These are phyloP conservation scores for Tigriopus californicus DNA, from an alignment of 2,888 invertebrate species.

Conservation along the genomic window DNA sequence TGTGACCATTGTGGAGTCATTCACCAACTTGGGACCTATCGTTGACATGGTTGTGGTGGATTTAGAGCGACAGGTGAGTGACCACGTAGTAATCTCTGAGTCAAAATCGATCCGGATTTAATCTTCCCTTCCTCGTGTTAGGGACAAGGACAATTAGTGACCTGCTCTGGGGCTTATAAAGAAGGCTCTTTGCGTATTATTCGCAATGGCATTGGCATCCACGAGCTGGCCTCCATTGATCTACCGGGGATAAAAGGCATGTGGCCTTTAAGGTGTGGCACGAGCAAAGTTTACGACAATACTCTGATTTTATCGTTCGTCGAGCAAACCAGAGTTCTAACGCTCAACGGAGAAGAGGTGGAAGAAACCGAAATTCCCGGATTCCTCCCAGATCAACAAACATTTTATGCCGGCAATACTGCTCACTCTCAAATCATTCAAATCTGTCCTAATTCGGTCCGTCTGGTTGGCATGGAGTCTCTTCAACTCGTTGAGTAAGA, in stretches of 20 bases:
- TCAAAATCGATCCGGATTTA: too few species aligned
- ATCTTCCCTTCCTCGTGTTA: too few species aligned
- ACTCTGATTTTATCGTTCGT: slow-evolving; percentile 85
- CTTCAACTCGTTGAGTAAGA: slow-evolving; percentile 3
- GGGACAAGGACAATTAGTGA: slow-evolving; percentile 92
- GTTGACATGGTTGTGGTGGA: slow-evolving; percentile 96
- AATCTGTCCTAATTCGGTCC: slow-evolving; percentile 23
- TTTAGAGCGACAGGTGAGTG: slow-evolving; percentile 43
- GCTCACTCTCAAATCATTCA: slow-evolving; percentile 57
- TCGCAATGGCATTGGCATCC: slow-evolving; percentile 94
- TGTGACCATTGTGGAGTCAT: slow-evolving; percentile 83
- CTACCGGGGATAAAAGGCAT: slow-evolving; percentile 73
- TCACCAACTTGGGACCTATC: slow-evolving; percentile 91
- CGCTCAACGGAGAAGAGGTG: slow-evolving; percentile 32
- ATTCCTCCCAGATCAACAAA: slow-evolving; percentile 75
- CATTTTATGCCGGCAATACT: slow-evolving; percentile 84
- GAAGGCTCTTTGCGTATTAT: slow-evolving; percentile 94
- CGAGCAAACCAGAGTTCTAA: slow-evolving; percentile 61
- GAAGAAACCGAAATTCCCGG: slow-evolving; percentile 90
- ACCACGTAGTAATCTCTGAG: too few species aligned
- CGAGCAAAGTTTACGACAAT: slow-evolving; percentile 43
- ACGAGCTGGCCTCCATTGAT: slow-evolving; percentile 93
- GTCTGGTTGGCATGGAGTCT: background rate
- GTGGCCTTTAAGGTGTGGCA: slow-evolving; percentile 72
- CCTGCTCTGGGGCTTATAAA: slow-evolving; percentile 88